phyloP scores from a whole-genome alignment of 2,888 invertebrate species.

The Ophion slaviceki region DNA sequence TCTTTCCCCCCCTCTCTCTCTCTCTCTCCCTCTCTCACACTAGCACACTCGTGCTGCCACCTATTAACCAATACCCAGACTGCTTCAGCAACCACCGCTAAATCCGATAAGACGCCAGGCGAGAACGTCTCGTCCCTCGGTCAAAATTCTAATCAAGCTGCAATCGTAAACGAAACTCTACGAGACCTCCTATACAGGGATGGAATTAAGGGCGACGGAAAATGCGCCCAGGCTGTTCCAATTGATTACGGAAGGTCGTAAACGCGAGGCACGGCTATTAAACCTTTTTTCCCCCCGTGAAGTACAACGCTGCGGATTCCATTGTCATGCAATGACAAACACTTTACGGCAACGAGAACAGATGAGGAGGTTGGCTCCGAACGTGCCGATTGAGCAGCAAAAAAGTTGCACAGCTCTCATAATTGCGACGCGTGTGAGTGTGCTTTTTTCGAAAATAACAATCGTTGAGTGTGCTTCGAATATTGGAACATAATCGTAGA shows the following conservation, averaged over 20 bases:
- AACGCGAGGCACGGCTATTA: slow-evolving; percentile 40
- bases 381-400: neutral
- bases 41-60: slow-evolving; percentile 37
- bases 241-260: slow-evolving; percentile 44
- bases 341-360: neutral
- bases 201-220: slow-evolving; percentile 15
- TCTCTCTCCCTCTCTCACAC: neutral
- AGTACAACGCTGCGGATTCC: slow-evolving; percentile 1
- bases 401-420: neutral
- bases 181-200: neutral
- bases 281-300: slow-evolving; percentile 1
- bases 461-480: neutral
- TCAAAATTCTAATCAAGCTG: slow-evolving; percentile 78
- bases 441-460: no score
- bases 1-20: slow-evolving; percentile 10
- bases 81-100: slow-evolving; percentile 65
- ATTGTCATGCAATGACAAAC: slow-evolving; percentile 45
- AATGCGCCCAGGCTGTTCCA: slow-evolving; percentile 24
- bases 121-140: slow-evolving; percentile 65
- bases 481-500: slow-evolving; percentile 2
- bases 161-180: slow-evolving; percentile 70
- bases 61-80: slow-evolving; percentile 48
- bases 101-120: slow-evolving; percentile 73
- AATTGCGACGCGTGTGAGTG: no score
- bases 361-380: no score